These are phyloP conservation scores for Notocelia uddmanniana DNA, from an alignment of 2,888 invertebrate genomes.

Conservation along the genomic window DNA sequence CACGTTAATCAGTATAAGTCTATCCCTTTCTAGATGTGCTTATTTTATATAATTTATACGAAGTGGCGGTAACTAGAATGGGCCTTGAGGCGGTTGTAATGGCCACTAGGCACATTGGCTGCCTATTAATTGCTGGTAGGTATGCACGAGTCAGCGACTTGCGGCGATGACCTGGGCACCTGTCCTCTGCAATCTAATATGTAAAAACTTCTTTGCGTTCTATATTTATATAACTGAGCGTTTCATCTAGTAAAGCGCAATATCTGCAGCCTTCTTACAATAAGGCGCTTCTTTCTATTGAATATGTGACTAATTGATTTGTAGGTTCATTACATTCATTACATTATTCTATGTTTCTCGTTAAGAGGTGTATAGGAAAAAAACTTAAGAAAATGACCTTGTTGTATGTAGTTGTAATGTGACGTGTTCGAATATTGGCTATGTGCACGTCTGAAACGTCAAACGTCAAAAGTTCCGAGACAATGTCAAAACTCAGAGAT, in stretches of 20 bases:
- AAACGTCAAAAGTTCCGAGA: too few relatives aligned
- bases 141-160: constrained; percentile 39
- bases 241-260: background rate
- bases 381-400: too few relatives aligned
- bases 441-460: too few relatives aligned
- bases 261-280: background rate
- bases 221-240: background rate
- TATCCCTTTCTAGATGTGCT: constrained; percentile 75
- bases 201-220: constrained; percentile 24
- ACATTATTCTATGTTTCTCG: background rate
- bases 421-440: too few relatives aligned
- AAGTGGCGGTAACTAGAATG: constrained; percentile 84
- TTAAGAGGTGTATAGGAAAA: too few relatives aligned
- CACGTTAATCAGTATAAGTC: constrained; percentile 61
- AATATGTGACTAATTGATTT: background rate
- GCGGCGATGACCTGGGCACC: constrained; percentile 32
- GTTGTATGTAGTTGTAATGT: too few relatives aligned
- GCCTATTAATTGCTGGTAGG: constrained; percentile 66
- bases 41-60: constrained; percentile 85
- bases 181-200: constrained; percentile 33
- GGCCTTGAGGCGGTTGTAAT: constrained; percentile 79
- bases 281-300: background rate
- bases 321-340: background rate
- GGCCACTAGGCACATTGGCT: constrained; percentile 68
- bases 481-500: too few relatives aligned